Conservation (phyloP, 2,797 vertebrate species). For the Gadopsis marmoratus region DNA sequence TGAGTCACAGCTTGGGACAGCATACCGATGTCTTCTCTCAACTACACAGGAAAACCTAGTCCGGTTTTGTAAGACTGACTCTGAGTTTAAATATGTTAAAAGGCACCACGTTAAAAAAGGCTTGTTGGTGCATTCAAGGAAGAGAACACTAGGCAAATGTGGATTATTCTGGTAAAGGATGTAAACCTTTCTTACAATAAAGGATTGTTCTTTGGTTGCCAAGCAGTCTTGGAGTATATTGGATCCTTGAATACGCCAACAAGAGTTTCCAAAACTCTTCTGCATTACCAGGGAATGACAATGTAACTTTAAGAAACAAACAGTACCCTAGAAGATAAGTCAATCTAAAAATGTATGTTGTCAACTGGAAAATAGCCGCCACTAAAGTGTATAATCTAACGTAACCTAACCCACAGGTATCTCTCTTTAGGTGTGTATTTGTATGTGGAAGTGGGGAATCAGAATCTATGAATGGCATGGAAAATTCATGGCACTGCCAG, state of each 20-base stretch:
- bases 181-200: neutral
- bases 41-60: conserved; percentile 46
- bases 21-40: conserved; percentile 24
- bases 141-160: neutral
- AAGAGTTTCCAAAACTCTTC: neutral
- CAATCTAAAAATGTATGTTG: neutral
- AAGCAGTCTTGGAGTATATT: neutral
- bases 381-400: neutral
- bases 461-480: conserved; percentile 10
- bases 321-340: neutral
- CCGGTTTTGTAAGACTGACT: conserved; percentile 30
- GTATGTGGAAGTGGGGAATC: conserved; percentile 15
- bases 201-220: neutral
- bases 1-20: conserved; percentile 44
- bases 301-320: neutral
- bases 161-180: neutral
- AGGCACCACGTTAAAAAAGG: neutral
- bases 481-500: conserved; percentile 18
- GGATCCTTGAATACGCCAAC: neutral
- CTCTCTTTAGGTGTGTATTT: conserved; percentile 29
- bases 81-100: neutral
- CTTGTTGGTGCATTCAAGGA: neutral
- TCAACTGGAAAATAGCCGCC: neutral
- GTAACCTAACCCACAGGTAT: conserved; percentile 22
- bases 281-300: neutral